Evolutionary conservation across 2,797 vertebrate genomes (phyloP), one percentile per base, ranked within the genome.

Genomic region (Ibycter americanus): DNA sequence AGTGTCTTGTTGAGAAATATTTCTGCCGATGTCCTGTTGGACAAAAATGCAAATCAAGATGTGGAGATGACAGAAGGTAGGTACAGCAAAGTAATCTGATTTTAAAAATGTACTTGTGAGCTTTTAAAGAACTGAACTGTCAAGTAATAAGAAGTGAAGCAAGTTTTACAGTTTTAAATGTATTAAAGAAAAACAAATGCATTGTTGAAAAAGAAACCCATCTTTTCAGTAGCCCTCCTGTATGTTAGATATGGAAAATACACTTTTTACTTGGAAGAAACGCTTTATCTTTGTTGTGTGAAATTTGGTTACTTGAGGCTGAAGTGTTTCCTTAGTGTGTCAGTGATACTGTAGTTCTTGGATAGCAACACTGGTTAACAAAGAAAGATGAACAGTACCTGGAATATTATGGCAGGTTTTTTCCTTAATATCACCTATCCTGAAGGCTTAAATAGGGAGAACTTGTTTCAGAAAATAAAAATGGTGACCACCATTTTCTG

Each of bases 1-100:
- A 99, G 99, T 88, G 99, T 99, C 81, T 97, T 99, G 55, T 79
- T 99, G 92, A 98, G 98, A 96, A 98, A 52, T 61, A 70, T 82
- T 87, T 93, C 96, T 90, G 96, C 84, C 65, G 98, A 89, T 76
- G 83, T 58, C 79, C 29, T 26, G 0, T 9, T 59, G 70, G 87
- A 90, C 42, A 95, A 89, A 92, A 97, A 59, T 17, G 25, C 97
- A 98, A 98, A 98, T 85, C 98, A 98, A 89, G 99, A 99, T 84
- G 94, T n/a, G 55, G 97, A 98, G 89, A 97, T 98, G 97, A 49
- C 78, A 44, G 97, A 97, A 79, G 96, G 95, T 98, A 96, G 96
- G 95, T 79, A 52, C 49, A 80, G 54, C 49, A 73, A 42, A 44
- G 65, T 38, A 52, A 17, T 79, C 46, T 54, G 26, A 15, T 58